These are phyloP conservation scores for Otolemur garnettii DNA, from an alignment of 2,113 vertebrate genomes.

Conservation along the genomic window DNA sequence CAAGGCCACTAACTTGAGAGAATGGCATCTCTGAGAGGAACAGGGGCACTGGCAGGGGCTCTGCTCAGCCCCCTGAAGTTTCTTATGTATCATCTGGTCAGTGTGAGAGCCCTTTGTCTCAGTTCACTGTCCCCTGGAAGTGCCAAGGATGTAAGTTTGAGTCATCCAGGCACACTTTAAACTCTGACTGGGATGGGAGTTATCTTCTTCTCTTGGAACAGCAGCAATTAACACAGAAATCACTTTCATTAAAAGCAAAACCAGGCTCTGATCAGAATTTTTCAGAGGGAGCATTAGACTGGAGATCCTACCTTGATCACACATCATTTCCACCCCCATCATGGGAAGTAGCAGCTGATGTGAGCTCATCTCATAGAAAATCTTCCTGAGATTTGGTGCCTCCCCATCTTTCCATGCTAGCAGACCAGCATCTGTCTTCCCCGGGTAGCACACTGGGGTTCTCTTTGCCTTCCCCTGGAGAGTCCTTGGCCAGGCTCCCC, in stretches of 20 bases:
- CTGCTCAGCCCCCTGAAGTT: background rate
- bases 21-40: background rate
- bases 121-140: background rate
- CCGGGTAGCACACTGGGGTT: background rate
- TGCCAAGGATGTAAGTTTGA: background rate
- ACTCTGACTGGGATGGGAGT: background rate
- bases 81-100: background rate
- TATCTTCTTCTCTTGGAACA: background rate
- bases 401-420: background rate
- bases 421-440: background rate
- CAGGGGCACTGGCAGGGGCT: background rate
- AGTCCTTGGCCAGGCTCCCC: background rate
- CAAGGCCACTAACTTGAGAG: slow-evolving; percentile 2
- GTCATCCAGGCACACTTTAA: background rate
- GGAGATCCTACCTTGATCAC: background rate
- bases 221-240: background rate
- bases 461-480: background rate
- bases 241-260: background rate
- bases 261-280: background rate
- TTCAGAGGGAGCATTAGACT: background rate
- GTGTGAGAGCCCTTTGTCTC: background rate
- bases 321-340: background rate
- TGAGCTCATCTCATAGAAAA: background rate
- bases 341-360: background rate
- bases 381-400: background rate